Percentiles rank a stretch among this genome's conserved stretches.
These are phyloP conservation scores for Dreissena polymorpha DNA, from an alignment of 1,140 invertebrate species.

Conservation along the genomic window DNA sequence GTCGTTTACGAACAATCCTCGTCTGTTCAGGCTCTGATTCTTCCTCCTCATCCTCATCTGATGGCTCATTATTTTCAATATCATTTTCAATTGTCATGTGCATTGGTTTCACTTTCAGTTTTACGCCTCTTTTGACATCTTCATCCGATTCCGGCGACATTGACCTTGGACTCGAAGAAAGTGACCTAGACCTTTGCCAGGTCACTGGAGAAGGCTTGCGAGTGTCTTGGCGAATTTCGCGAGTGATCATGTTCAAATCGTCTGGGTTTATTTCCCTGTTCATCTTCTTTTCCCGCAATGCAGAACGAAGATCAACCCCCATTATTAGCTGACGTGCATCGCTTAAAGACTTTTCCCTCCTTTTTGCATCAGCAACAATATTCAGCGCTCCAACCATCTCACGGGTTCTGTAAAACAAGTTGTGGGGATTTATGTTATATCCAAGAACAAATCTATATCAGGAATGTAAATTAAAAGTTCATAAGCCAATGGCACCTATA, in stretches of 20 bases:
- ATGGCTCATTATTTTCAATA: conserved; percentile 9
- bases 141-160: conserved; percentile 12
- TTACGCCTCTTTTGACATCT: not conserved
- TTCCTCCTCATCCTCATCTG: conserved; percentile 22
- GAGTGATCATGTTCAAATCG: not conserved
- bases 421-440: not conserved
- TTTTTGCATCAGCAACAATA: conserved; percentile 49
- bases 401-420: conserved; percentile 10
- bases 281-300: conserved; percentile 44
- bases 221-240: not conserved
- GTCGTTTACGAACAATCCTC: conserved; percentile 13
- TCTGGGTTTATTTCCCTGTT: not conserved
- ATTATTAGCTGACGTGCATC: conserved; percentile 48
- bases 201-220: conserved; percentile 1
- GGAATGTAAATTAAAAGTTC: too few relatives aligned
- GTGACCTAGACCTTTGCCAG: conserved; percentile 27
- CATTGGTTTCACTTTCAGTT: conserved; percentile 37
- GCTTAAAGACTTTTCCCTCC: conserved; percentile 30
- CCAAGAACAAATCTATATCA: not conserved
- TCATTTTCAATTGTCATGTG: conserved; percentile 54
- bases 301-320: conserved; percentile 35
- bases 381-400: conserved; percentile 40
- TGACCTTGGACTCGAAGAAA: not conserved
- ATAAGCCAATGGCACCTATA: too few relatives aligned
- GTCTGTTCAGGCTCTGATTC: conserved; percentile 28